Percentiles rank a stretch among this genome's conserved stretches.
These are phyloP conservation scores for Sebastes oblongus DNA, from an alignment of 2,797 vertebrate genomes.

Conservation along the genomic window DNA sequence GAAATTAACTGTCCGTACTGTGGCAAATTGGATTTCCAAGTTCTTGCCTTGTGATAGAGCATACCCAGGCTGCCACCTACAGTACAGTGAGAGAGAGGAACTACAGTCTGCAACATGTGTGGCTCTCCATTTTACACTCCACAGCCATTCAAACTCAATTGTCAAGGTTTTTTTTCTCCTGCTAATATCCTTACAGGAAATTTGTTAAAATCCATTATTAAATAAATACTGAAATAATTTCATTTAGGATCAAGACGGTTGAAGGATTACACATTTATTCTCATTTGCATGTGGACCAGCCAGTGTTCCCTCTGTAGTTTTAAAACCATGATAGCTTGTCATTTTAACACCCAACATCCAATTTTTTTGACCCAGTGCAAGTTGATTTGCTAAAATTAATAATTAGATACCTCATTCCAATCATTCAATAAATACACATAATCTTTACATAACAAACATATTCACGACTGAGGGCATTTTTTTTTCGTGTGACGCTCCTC, in stretches of 20 bases:
- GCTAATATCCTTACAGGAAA: constrained; percentile 55
- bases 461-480: neutral
- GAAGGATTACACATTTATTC: constrained; percentile 52
- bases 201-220: constrained; percentile 67
- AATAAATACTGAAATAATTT: constrained; percentile 65
- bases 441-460: neutral
- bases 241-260: constrained; percentile 52
- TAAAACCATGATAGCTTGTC: neutral
- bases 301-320: constrained; percentile 13
- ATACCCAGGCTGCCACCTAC: constrained; percentile 85
- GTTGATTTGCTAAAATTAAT: neutral
- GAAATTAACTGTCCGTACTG: constrained; percentile 83
- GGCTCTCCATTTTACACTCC: constrained; percentile 53
- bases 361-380: constrained; percentile 2
- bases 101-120: constrained; percentile 58
- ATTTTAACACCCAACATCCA: neutral
- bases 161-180: constrained; percentile 29
- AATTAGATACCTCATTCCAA: neutral
- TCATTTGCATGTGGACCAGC: constrained; percentile 6
- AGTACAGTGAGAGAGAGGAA: constrained; percentile 69
- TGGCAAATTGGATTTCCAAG: constrained; percentile 81
- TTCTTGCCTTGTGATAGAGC: constrained; percentile 66
- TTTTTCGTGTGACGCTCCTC: neutral
- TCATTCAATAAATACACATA: neutral
- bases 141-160: constrained; percentile 48